Conservation (phyloP, 2,888 invertebrate genomes). For the Nasonovia ribisnigri region DNA sequence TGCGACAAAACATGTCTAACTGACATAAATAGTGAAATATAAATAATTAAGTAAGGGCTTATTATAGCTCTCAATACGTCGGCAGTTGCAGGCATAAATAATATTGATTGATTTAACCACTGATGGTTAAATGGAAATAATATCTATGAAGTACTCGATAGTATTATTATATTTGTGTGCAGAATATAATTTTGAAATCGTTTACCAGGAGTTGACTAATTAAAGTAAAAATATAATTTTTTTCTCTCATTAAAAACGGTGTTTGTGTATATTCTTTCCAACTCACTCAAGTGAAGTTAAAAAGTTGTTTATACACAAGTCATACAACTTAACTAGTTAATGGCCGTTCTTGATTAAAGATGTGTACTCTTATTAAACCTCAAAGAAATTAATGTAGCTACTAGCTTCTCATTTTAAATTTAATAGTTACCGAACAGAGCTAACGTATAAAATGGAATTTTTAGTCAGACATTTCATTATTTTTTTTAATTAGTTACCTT, state of each 20-base stretch:
- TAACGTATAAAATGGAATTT: neutral
- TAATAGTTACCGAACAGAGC: neutral
- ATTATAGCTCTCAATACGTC: neutral
- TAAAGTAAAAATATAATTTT: neutral
- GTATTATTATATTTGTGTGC: neutral
- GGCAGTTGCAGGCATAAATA: neutral
- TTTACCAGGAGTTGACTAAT: neutral
- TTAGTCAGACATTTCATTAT: neutral
- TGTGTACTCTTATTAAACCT: neutral
- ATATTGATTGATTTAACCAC: neutral
- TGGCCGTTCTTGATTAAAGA: neutral
- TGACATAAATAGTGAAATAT: neutral
- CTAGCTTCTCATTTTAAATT: neutral
- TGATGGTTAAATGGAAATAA: neutral
- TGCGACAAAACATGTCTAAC: neutral
- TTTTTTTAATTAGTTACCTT: neutral
- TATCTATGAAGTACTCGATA: neutral
- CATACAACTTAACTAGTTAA: neutral
- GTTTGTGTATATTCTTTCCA: neutral
- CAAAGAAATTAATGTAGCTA: neutral
- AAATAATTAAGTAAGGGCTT: neutral
- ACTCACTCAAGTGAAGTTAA: neutral
- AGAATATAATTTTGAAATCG: neutral
- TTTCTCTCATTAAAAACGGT: neutral
- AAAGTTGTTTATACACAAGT: neutral